A percentile compares a stretch with the other conserved stretches of the same genome.
Evolutionary conservation across 2,888 invertebrate species (phyloP).

Genomic region (Athalia cordata): DNA sequence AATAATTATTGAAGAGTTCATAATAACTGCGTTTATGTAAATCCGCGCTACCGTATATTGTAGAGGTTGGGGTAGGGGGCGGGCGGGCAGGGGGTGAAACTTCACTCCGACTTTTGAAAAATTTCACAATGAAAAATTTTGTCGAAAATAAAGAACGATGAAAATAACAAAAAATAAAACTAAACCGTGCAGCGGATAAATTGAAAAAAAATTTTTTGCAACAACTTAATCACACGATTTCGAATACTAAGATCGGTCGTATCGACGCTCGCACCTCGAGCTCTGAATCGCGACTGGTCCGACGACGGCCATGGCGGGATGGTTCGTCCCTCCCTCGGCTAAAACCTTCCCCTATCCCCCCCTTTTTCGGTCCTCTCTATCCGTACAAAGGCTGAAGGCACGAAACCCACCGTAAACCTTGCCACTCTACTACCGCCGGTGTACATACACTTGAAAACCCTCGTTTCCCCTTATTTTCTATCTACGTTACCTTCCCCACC

Average conservation of each 20-base stretch:
- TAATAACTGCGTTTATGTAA: no score
- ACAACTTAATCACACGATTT: not conserved
- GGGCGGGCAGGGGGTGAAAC: no score
- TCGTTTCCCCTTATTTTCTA: not conserved
- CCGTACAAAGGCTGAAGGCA: not conserved
- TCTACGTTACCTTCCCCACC: no score
- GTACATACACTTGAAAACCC: not conserved
- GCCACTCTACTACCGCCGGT: constrained; percentile 42
- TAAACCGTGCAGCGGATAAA: no score
- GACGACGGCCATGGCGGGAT: constrained; percentile 49
- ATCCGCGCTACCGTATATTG: no score
- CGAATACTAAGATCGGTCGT: not conserved
- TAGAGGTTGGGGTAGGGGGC: no score
- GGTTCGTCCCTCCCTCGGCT: constrained; percentile 53
- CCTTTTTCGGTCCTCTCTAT: constrained; percentile 40
- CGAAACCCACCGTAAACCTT: not conserved
- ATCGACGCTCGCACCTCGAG: constrained; percentile 57
- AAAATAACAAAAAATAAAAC: no score
- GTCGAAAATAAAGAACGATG: no score
- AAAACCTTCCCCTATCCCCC: constrained; percentile 42
- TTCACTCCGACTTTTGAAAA: no score
- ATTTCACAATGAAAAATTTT: no score
- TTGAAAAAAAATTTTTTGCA: not conserved
- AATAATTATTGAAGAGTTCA: no score
- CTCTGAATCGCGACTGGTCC: constrained; percentile 65